Conservation (phyloP, 2,113 vertebrate genomes). For the Pseudonaja textilis region DNA sequence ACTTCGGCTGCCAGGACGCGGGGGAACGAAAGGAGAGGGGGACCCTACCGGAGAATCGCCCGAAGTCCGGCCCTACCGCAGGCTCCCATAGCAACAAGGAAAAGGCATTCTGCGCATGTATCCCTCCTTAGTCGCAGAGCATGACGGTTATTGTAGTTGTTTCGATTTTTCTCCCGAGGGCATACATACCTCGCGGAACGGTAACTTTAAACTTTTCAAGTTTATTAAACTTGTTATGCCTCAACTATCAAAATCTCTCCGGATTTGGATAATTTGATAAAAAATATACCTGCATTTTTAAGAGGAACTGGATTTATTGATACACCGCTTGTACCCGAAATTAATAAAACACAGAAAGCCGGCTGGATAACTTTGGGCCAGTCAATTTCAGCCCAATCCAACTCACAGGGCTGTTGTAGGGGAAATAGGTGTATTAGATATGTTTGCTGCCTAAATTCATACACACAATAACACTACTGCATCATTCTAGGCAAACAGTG, state of each 20-base stretch:
- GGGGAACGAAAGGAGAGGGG: not conserved
- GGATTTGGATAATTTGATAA: not conserved
- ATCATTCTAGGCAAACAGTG: not conserved
- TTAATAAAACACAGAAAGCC: not conserved
- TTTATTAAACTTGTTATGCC: not conserved
- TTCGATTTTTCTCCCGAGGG: not conserved
- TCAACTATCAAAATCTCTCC: not conserved
- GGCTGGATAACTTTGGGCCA: not conserved
- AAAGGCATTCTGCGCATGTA: not conserved
- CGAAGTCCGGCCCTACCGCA: not conserved
- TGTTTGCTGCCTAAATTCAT: not conserved
- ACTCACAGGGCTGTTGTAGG: not conserved
- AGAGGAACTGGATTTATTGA: not conserved
- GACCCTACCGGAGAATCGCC: not conserved
- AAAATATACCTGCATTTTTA: not conserved
- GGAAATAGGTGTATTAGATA: not conserved
- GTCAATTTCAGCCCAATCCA: not conserved
- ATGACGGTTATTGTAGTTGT: not conserved
- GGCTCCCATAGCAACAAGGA: constrained; percentile 16
- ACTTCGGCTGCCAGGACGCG: not conserved
- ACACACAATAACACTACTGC: not conserved
- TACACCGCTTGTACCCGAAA: not conserved
- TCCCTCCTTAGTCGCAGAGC: not conserved
- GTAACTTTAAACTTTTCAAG: not conserved
- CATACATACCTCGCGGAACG: not conserved